Percentiles rank a stretch among this genome's conserved stretches.
Evolutionary conservation across 1,140 invertebrate species (phyloP).

Genomic region (Ruditapes philippinarum): DNA sequence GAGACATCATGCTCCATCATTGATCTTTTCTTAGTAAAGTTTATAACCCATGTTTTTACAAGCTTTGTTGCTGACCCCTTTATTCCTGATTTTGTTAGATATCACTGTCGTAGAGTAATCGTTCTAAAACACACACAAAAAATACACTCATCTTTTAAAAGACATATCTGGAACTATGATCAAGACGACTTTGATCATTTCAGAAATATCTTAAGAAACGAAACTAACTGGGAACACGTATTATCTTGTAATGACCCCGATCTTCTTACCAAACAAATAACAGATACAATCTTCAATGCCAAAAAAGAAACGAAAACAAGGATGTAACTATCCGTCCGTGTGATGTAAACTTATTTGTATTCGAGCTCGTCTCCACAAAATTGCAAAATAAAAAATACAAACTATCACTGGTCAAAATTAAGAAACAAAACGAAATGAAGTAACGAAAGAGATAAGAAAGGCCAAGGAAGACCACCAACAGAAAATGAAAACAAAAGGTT

Average conservation of each 20-base stretch:
- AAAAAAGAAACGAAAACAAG: conserved; percentile 58
- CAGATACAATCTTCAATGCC: conserved; percentile 1
- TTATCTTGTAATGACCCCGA: not conserved
- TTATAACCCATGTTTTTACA: not conserved
- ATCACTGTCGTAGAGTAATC: not conserved
- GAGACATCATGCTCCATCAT: not conserved
- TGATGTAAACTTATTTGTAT: conserved; percentile 29
- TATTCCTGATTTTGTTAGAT: conserved; percentile 2
- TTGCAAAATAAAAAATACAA: conserved; percentile 1
- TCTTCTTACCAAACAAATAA: not conserved
- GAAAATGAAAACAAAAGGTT: no score
- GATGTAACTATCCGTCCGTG: conserved; percentile 44
- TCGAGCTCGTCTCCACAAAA: conserved; percentile 8
- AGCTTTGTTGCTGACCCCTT: conserved; percentile 41
- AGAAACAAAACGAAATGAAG: conserved; percentile 33
- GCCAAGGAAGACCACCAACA: no score
- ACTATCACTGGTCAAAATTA: conserved; percentile 23
- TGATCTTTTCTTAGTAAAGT: not conserved
- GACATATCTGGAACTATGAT: not conserved
- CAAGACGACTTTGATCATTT: not conserved
- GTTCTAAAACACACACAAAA: not conserved
- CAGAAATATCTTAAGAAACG: not conserved
- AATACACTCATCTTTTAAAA: not conserved
- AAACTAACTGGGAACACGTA: not conserved
- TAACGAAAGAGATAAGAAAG: not conserved